phyloP scores from a whole-genome alignment of 2,797 vertebrate species.

The Botia kubotai region DNA sequence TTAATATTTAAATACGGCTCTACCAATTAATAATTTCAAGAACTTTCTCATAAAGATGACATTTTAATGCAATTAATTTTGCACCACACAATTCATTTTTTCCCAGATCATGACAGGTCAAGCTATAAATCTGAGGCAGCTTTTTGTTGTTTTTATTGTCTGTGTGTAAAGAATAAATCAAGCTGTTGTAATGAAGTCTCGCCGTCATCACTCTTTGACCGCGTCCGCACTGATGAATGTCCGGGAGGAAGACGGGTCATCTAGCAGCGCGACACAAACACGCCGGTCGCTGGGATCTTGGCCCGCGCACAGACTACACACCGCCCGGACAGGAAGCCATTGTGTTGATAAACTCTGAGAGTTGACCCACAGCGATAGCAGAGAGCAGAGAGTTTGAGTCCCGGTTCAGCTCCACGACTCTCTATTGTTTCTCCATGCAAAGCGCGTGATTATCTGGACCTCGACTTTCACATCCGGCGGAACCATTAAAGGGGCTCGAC shows the following conservation, averaged over 20 bases:
- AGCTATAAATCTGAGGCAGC: not conserved
- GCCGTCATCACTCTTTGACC: conserved; percentile 32
- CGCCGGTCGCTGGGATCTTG: conserved; percentile 41
- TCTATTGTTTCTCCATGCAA: conserved; percentile 59
- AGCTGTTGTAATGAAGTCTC: conserved; percentile 17
- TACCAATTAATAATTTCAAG: too few species aligned
- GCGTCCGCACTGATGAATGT: conserved; percentile 39
- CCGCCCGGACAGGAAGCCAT: conserved; percentile 53
- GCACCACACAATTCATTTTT: not conserved
- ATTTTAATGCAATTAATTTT: too few species aligned
- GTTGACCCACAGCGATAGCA: not conserved
- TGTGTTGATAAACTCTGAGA: conserved; percentile 59
- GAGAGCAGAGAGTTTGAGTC: not conserved
- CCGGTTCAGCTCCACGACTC: conserved; percentile 12
- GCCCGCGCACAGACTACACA: conserved; percentile 40
- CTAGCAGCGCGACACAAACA: conserved; percentile 47
- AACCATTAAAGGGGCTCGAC: conserved; percentile 37
- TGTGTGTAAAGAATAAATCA: conserved; percentile 25
- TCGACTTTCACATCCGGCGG: conserved; percentile 53
- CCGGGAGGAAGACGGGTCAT: conserved; percentile 46
- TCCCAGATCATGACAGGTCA: not conserved
- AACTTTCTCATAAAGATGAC: too few species aligned
- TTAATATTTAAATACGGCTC: too few species aligned
- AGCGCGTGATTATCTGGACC: conserved; percentile 57
- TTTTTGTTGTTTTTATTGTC: not conserved